Conservation (phyloP, 2,888 invertebrate species). For the Drosophila fulvimacula region DNA sequence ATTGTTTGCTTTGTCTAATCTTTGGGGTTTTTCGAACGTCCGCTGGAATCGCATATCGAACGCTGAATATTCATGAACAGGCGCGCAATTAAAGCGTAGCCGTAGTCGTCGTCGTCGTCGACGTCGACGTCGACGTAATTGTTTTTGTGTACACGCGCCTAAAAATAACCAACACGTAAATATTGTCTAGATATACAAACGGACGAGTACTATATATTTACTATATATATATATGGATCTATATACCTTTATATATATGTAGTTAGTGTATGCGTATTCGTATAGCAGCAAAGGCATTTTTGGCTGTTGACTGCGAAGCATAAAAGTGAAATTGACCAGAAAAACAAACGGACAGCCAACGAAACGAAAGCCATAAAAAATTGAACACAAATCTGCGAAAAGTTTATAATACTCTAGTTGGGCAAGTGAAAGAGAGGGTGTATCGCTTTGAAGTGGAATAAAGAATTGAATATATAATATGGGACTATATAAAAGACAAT, state of each 20-base stretch:
- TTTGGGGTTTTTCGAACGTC: constrained; percentile 15
- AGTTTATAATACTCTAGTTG: constrained; percentile 27
- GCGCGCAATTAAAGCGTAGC: constrained; percentile 49
- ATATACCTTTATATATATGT: constrained; percentile 13
- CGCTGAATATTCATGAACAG: constrained; percentile 52
- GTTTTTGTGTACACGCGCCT: constrained; percentile 64
- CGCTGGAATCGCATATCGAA: constrained; percentile 25
- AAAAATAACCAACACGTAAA: constrained; percentile 72
- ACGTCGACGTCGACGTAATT: constrained; percentile 53
- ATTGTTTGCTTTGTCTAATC: constrained; percentile 37
- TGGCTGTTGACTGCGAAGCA: constrained; percentile 73
- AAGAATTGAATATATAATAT: no score
- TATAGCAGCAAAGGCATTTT: constrained; percentile 60
- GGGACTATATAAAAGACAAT: no score
- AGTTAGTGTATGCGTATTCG: constrained; percentile 23
- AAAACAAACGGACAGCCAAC: constrained; percentile 55
- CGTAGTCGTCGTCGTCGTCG: constrained; percentile 14
- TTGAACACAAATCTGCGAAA: constrained; percentile 59
- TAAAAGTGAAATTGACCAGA: constrained; percentile 79
- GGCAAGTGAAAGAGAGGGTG: not conserved
- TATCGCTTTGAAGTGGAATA: not conserved
- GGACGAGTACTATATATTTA: constrained; percentile 13
- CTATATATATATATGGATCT: constrained; percentile 10
- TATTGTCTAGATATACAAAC: constrained; percentile 56
- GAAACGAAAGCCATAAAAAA: constrained; percentile 70